Percentiles rank a stretch among this genome's conserved stretches.
Evolutionary conservation across 2,888 invertebrate genomes (phyloP).

Genomic region (Chironomus tentans): DNA sequence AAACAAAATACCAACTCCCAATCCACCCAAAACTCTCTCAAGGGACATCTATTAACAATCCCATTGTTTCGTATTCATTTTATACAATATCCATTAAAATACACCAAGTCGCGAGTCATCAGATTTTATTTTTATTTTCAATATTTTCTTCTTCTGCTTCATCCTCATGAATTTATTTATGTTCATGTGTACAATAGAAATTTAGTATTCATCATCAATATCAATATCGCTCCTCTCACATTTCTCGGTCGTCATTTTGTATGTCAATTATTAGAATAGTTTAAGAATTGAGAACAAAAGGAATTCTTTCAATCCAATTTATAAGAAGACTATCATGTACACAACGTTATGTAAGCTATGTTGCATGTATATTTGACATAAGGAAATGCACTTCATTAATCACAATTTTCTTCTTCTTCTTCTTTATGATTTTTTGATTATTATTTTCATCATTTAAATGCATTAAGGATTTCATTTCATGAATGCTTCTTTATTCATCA

Average conservation of each 20-base stretch:
- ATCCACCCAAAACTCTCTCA: no score
- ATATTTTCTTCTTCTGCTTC: no score
- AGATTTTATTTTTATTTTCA: not conserved
- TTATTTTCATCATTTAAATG: not conserved
- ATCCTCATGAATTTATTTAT: not conserved
- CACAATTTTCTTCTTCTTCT: constrained; percentile 8
- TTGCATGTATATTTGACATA: not conserved
- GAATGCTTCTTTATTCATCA: no score
- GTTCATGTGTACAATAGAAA: not conserved
- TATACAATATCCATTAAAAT: not conserved
- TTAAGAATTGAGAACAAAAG: no score
- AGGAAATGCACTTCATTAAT: constrained; percentile 26
- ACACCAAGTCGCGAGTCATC: constrained; percentile 9
- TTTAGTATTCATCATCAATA: not conserved
- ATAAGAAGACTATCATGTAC: not conserved
- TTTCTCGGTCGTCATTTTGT: not conserved
- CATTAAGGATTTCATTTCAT: not conserved
- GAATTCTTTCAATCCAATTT: not conserved
- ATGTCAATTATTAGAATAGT: not conserved
- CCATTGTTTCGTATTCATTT: not conserved
- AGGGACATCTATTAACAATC: not conserved
- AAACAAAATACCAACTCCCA: no score
- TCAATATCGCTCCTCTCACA: constrained; percentile 19
- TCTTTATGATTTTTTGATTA: not conserved
- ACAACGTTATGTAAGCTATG: not conserved